phyloP scores from a whole-genome alignment of 2,888 invertebrate species.

The Microplitis manilae region DNA sequence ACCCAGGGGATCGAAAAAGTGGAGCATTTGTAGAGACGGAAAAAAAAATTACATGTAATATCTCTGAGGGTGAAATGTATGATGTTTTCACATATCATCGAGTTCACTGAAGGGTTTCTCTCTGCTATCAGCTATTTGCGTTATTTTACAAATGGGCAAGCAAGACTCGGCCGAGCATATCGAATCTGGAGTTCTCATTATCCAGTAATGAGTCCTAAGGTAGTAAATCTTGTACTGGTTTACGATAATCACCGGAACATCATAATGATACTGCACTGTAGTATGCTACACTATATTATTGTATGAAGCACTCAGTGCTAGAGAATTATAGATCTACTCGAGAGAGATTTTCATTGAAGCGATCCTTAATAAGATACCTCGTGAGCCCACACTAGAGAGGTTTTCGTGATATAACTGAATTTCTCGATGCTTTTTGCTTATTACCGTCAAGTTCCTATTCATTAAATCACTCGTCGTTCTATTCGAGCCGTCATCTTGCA shows the following conservation, averaged over 20 bases:
- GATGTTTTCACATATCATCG: not conserved
- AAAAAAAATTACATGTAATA: constrained; percentile 17
- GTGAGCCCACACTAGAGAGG: not conserved
- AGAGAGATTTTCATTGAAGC: constrained; percentile 18
- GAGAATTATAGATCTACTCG: constrained; percentile 11
- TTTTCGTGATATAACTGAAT: not conserved
- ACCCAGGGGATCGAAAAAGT: constrained; percentile 14
- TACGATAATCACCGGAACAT: not conserved
- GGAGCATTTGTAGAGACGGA: constrained; percentile 8
- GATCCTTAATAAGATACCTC: constrained; percentile 26
- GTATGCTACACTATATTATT: not conserved
- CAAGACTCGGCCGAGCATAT: not conserved
- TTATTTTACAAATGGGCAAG: not conserved
- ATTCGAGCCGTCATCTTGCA: not conserved
- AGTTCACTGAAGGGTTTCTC: not conserved
- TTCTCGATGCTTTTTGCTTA: constrained; percentile 14
- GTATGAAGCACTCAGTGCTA: constrained; percentile 6
- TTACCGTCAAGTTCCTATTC: constrained; percentile 11
- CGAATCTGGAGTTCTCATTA: not conserved
- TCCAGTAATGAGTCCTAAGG: not conserved
- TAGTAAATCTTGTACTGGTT: not conserved
- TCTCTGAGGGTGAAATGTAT: constrained; percentile 9
- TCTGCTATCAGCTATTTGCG: not conserved
- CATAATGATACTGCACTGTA: constrained; percentile 3
- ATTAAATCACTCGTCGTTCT: not conserved